Conservation (phyloP, 2,113 vertebrate species). For the Oncorhynchus nerka region DNA sequence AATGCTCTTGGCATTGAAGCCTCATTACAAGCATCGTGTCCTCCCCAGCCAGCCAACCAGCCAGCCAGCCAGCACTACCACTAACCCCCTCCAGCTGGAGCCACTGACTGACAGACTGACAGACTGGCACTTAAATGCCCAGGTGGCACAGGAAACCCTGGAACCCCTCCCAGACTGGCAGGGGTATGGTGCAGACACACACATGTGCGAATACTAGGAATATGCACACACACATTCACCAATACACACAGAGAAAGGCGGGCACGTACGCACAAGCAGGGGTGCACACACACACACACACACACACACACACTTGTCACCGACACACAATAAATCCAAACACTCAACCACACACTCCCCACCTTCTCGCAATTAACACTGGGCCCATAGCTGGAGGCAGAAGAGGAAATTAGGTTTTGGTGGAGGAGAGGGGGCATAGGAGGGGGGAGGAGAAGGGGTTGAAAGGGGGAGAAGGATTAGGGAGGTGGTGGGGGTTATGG, state of each 20-base stretch:
- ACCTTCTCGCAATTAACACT: slow-evolving; percentile 73
- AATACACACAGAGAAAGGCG: slow-evolving; percentile 13
- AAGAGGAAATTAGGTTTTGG: slow-evolving; percentile 75
- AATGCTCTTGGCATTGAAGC: slow-evolving; percentile 63
- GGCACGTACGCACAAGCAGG: slow-evolving; percentile 6
- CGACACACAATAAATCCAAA: slow-evolving; percentile 22
- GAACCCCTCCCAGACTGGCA: slow-evolving; percentile 66
- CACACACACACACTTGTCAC: slow-evolving; percentile 23
- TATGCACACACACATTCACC: slow-evolving; percentile 24
- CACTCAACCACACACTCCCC: slow-evolving; percentile 33
- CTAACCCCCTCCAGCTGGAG: slow-evolving; percentile 66
- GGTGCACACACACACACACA: slow-evolving; percentile 19
- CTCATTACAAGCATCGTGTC: slow-evolving; percentile 50
- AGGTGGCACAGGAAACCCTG: slow-evolving; percentile 73
- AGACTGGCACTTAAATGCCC: slow-evolving; percentile 63
- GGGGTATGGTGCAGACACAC: slow-evolving; percentile 31
- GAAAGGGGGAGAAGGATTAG: slow-evolving; percentile 64
- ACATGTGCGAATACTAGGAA: slow-evolving; percentile 25
- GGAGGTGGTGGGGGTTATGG: slow-evolving; percentile 69
- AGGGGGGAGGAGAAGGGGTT: slow-evolving; percentile 43
- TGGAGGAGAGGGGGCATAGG: slow-evolving; percentile 35
- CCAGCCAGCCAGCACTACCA: background rate
- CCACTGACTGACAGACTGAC: slow-evolving; percentile 63
- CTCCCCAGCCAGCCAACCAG: slow-evolving; percentile 26
- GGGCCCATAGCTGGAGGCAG: slow-evolving; percentile 68